A percentile compares a stretch with the other conserved stretches of the same genome.
phyloP scores from a whole-genome alignment of 1,140 invertebrate species.

The Heliconius hermathena region DNA sequence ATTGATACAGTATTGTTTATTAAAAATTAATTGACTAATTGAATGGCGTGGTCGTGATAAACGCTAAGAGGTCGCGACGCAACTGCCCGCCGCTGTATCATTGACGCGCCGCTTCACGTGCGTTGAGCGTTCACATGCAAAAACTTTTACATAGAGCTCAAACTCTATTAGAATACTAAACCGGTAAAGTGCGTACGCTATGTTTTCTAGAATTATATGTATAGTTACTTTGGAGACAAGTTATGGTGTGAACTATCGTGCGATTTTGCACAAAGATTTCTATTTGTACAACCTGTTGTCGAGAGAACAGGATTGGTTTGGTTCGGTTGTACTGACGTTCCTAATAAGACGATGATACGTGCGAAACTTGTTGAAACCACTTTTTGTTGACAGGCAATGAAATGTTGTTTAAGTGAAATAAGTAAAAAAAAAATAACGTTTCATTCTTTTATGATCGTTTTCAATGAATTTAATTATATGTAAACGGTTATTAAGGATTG shows the following conservation, averaged over 20 bases:
- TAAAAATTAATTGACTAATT: conserved; percentile 49
- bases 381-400: conserved; percentile 10
- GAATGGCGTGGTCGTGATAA: conserved; percentile 58
- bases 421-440: not conserved
- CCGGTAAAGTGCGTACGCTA: conserved; percentile 7
- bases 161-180: conserved; percentile 29
- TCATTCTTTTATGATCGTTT: not conserved
- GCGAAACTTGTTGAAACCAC: not conserved
- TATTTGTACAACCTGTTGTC: conserved; percentile 6
- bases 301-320: not conserved
- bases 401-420: not conserved
- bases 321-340: not conserved
- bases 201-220: not conserved
- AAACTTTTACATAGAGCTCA: conserved; percentile 63
- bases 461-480: not conserved
- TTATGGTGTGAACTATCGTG: not conserved
- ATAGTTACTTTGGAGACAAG: not conserved
- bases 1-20: not conserved
- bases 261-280: conserved; percentile 3
- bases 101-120: conserved; percentile 65
- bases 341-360: conserved; percentile 11
- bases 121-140: conserved; percentile 61
- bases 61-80: conserved; percentile 62
- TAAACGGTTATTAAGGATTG: not conserved
- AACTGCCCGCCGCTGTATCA: conserved; percentile 65